Conservation (phyloP, 2,797 vertebrate species). For the Nyctibius grandis region DNA sequence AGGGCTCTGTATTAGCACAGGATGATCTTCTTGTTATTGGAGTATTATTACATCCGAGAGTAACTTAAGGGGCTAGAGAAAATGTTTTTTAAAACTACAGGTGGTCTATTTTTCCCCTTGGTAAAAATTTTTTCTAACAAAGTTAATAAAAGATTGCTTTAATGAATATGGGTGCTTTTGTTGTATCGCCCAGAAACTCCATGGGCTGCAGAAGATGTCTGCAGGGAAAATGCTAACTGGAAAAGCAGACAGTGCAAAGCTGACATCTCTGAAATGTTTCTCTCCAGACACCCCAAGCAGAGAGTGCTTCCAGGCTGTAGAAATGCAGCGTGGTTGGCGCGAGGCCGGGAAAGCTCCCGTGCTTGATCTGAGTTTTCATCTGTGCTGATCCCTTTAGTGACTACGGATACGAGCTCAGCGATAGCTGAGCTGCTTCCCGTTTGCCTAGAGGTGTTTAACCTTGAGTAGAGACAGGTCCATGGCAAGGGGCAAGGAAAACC, state of each 20-base stretch:
- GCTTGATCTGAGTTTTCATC: neutral
- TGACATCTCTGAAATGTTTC: neutral
- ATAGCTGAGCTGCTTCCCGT: neutral
- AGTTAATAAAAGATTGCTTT: neutral
- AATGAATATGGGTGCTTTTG: neutral
- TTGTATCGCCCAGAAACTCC: neutral
- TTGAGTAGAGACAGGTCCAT: neutral
- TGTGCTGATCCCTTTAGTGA: neutral
- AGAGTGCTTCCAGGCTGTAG: neutral
- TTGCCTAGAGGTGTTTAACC: neutral
- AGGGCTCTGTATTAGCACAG: neutral
- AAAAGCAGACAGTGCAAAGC: neutral
- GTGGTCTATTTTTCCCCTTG: neutral
- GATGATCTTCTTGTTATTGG: neutral
- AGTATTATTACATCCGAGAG: neutral
- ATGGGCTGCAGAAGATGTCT: neutral
- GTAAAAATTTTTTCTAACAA: neutral
- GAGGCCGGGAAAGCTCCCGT: neutral
- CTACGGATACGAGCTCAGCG: neutral
- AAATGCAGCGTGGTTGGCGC: neutral
- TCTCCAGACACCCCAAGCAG: neutral
- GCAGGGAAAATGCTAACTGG: neutral
- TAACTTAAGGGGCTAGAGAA: neutral
- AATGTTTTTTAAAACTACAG: neutral
- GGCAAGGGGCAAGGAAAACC: neutral